phyloP scores from a whole-genome alignment of 2,888 invertebrate genomes.

The Pandemis cinnamomeana region DNA sequence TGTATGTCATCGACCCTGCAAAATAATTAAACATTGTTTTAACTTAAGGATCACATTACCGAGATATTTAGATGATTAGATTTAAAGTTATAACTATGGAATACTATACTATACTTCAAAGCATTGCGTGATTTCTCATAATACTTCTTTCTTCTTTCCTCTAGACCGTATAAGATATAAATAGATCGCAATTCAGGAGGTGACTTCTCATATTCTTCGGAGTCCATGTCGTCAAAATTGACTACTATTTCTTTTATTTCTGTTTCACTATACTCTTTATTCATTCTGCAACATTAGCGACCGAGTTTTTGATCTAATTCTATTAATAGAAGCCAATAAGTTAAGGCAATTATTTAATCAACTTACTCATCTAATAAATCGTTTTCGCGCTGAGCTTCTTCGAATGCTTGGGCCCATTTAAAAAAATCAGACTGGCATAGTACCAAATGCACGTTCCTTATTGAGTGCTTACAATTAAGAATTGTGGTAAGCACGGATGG shows the following conservation, averaged over 20 bases:
- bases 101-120: not conserved
- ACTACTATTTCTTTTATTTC: conserved; percentile 68
- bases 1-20: not conserved
- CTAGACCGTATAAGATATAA: conserved; percentile 68
- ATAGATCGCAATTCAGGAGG: conserved; percentile 65
- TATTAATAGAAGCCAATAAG: conserved; percentile 10
- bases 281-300: conserved; percentile 49
- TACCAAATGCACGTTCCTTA: conserved; percentile 70
- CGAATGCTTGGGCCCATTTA: conserved; percentile 70
- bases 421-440: conserved; percentile 73
- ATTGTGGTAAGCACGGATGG: conserved; percentile 63
- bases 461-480: conserved; percentile 67
- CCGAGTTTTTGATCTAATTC: not conserved
- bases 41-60: not conserved
- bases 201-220: conserved; percentile 65
- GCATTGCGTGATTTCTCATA: conserved; percentile 52
- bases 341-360: not conserved
- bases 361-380: conserved; percentile 67
- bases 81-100: not conserved
- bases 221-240: conserved; percentile 68
- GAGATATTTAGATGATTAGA: too few relatives aligned
- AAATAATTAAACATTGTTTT: not conserved
- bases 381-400: conserved; percentile 64
- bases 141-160: conserved; percentile 62
- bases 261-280: conserved; percentile 63